phyloP scores from a whole-genome alignment of 2,888 invertebrate species.

The Drosophila testacea region DNA sequence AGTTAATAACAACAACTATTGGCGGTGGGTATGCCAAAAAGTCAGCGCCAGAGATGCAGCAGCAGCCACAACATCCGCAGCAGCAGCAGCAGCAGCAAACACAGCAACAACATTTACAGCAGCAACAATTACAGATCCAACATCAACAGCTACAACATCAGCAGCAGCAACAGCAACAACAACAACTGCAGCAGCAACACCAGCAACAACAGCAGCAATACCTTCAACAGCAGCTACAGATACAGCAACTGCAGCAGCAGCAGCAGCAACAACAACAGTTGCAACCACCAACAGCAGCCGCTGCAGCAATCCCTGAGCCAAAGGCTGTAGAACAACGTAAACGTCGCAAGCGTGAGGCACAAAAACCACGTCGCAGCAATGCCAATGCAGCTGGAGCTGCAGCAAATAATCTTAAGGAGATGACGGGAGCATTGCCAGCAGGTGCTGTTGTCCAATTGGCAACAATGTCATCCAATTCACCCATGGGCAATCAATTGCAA shows the following conservation, averaged over 20 bases:
- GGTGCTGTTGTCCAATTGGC: constrained; percentile 54
- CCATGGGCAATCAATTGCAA: constrained; percentile 23
- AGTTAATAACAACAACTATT: constrained; percentile 41
- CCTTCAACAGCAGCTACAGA: constrained; percentile 34
- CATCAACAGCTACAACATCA: constrained; percentile 13
- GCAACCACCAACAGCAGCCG: constrained; percentile 37
- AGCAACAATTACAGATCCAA: constrained; percentile 13
- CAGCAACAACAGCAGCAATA: constrained; percentile 17
- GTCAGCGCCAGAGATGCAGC: constrained; percentile 22
- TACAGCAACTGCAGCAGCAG: constrained; percentile 11
- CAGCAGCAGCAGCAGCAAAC: constrained; percentile 31
- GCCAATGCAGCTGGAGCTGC: constrained; percentile 85
- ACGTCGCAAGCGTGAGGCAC: constrained; percentile 91
- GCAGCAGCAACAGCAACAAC: constrained; percentile 21
- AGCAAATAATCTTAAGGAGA: constrained; percentile 88
- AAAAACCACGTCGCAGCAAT: constrained; percentile 91
- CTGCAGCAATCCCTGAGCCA: constrained; percentile 33
- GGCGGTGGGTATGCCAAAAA: constrained; percentile 43
- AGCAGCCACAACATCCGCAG: constrained; percentile 2
- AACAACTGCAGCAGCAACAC: constrained; percentile 32
- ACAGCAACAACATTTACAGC: constrained; percentile 1
- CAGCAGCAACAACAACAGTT: constrained; percentile 25
- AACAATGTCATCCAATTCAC: constrained; percentile 30
- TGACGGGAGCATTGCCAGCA: constrained; percentile 55
- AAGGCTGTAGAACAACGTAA: constrained; percentile 87